Percentiles rank a stretch among this genome's conserved stretches.
Conservation (phyloP, 2,888 invertebrate genomes). For the Xestia sexstrigata region DNA sequence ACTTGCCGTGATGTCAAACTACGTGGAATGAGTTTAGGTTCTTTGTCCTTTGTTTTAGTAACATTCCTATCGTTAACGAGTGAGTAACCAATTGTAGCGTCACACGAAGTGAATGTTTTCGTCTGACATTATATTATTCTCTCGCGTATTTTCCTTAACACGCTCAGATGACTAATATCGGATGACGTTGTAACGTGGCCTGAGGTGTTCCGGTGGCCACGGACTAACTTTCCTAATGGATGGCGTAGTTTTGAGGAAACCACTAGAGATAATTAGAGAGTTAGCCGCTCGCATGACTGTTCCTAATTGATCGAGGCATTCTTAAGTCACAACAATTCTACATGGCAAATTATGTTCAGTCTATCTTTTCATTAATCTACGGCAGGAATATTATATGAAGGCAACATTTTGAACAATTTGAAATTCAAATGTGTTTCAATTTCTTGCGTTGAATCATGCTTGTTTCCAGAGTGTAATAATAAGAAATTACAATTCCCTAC, state of each 20-base stretch:
- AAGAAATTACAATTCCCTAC: slow-evolving; percentile 71
- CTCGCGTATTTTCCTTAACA: slow-evolving; percentile 79
- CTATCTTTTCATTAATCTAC: slow-evolving; percentile 60
- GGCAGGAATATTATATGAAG: slow-evolving; percentile 52
- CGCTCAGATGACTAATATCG: slow-evolving; percentile 82
- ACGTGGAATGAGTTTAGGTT: slow-evolving; percentile 14
- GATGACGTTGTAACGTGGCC: slow-evolving; percentile 78
- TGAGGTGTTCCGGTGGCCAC: slow-evolving; percentile 68
- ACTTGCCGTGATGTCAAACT: not conserved
- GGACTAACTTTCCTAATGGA: slow-evolving; percentile 85
- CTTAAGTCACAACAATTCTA: slow-evolving; percentile 70
- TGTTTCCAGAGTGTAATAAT: slow-evolving; percentile 69
- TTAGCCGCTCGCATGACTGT: slow-evolving; percentile 80
- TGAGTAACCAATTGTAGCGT: slow-evolving; percentile 66
- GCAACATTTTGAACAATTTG: slow-evolving; percentile 65
- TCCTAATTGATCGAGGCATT: slow-evolving; percentile 84
- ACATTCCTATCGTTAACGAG: slow-evolving; percentile 29
- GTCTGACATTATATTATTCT: slow-evolving; percentile 72
- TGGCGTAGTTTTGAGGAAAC: slow-evolving; percentile 83
- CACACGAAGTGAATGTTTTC: slow-evolving; percentile 63
- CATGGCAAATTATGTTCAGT: slow-evolving; percentile 53
- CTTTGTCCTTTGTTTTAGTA: slow-evolving; percentile 39
- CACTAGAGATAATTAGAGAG: slow-evolving; percentile 86
- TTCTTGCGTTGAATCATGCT: slow-evolving; percentile 66
- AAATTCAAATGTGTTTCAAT: slow-evolving; percentile 70